Evolutionary conservation across 2,888 invertebrate species (phyloP).

Genomic region (Argyresthia goedartella): DNA sequence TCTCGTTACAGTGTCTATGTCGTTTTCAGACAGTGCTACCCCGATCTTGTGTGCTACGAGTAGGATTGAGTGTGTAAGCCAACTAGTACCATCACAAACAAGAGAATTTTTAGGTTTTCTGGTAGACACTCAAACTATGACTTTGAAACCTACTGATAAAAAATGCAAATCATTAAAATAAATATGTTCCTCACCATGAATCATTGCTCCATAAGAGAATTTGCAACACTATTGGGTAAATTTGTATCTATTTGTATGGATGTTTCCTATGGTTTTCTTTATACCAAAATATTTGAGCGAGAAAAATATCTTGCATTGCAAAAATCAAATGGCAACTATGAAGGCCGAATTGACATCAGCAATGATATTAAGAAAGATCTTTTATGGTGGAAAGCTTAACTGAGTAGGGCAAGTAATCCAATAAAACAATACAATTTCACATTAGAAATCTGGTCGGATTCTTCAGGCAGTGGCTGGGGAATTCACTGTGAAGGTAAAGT

Average conservation of each 20-base stretch:
- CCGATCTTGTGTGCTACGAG: too few relatives aligned
- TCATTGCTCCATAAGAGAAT: not conserved
- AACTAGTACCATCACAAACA: not conserved
- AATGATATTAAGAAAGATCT: not conserved
- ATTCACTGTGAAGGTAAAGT: not conserved
- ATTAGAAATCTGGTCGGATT: constrained; percentile 3
- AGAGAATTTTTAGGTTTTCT: not conserved
- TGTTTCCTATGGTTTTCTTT: constrained; percentile 1
- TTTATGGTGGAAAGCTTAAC: not conserved
- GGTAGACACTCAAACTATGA: not conserved
- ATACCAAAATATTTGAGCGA: constrained; percentile 1
- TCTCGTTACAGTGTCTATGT: too few relatives aligned
- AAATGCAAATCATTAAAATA: not conserved
- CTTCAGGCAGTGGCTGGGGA: not conserved
- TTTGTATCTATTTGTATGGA: not conserved
- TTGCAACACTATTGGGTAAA: not conserved
- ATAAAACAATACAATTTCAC: not conserved
- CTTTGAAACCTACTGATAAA: not conserved
- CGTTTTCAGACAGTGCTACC: too few relatives aligned
- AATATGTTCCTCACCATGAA: not conserved
- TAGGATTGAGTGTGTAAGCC: too few relatives aligned
- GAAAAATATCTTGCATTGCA: not conserved
- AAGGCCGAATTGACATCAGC: not conserved
- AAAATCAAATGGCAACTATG: not conserved
- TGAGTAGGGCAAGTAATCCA: not conserved